Evolutionary conservation across 2,797 vertebrate genomes (phyloP).

Genomic region (Diglossa cyanea): DNA sequence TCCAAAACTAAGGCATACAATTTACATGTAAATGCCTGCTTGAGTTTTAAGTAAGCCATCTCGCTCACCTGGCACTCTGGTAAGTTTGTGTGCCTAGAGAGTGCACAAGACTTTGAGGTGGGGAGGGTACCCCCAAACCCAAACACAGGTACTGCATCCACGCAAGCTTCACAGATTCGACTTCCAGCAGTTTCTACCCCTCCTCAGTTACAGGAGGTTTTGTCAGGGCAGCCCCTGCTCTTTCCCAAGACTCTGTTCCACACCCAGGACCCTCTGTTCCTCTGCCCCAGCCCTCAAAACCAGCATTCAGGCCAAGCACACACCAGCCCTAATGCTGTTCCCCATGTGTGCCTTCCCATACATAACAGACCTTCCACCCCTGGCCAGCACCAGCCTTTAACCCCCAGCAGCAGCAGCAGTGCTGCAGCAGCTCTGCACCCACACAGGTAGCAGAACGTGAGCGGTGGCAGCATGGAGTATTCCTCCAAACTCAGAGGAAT

Average conservation of each 20-base stretch:
- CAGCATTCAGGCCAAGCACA: background rate
- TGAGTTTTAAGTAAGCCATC: background rate
- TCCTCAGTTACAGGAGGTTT: background rate
- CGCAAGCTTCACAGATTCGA: background rate
- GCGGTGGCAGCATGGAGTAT: background rate
- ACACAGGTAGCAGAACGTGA: accelerated
- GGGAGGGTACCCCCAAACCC: background rate
- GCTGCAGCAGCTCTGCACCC: background rate
- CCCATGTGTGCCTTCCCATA: accelerated
- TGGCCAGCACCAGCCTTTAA: background rate
- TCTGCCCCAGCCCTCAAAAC: background rate
- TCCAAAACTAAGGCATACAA: background rate
- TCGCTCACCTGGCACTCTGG: background rate
- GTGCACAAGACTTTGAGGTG: accelerated
- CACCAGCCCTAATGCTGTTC: background rate
- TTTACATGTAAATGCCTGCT: background rate
- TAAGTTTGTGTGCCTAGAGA: background rate
- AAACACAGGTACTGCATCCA: background rate
- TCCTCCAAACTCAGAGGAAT: background rate
- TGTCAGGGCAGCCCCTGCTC: background rate
- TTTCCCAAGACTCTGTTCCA: background rate
- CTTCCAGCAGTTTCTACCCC: background rate
- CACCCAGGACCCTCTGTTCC: background rate
- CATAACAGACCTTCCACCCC: accelerated
- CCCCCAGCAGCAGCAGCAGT: background rate